Evolutionary conservation across 2,888 invertebrate species (phyloP), one percentile per base, ranked within the genome.

Genomic region (Hydriomena furcata): DNA sequence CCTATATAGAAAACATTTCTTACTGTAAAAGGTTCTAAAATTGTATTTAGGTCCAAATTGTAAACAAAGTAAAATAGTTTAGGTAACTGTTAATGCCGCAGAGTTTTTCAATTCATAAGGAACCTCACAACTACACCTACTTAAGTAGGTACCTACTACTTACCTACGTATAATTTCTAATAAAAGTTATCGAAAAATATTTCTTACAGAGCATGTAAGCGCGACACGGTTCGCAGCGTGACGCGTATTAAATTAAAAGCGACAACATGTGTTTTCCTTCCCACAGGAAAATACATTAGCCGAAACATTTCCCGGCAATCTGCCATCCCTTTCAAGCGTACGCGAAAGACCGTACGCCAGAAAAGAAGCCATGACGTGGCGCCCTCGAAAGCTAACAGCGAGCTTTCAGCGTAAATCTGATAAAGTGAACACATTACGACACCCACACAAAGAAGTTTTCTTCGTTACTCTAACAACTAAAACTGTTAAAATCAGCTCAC

Each of bases 231-330:
- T 73, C 89, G 60, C 89, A 87, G 89, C 90, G 76, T 87, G 89
- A 83, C 82, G 79, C 81, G 85, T 85, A 89, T 90, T 89, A 90
- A 87, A 89, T 89, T 89, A 89, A 90, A 88, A 88, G 83, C 84
- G 85, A 80, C 84, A 80, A 90, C 90, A 90, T 86, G 86, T 90
- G 90, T 90, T 90, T 90, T 89, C 76, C 84, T 89, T 89, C 89
- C 86, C 89, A 86, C 85, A 89, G 88, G 88, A 88, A 90, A 90
- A 88, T 83, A 87, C 83, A 89, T 89, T 88, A 89, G 87, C 82
- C 73, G 69, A 72, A 81, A 83, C 86, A 89, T 88, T 89, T 89
- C 79, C 89, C 83, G 79, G 68, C 52, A 51, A 57, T 63, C 57
- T 10, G 28, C 61, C 55, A 28, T 87, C 85, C 61, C 71, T 64